Evolutionary conservation across 2,113 vertebrate species (phyloP), one percentile per base, ranked within the genome.

Genomic region (Hydrolagus affinis): DNA sequence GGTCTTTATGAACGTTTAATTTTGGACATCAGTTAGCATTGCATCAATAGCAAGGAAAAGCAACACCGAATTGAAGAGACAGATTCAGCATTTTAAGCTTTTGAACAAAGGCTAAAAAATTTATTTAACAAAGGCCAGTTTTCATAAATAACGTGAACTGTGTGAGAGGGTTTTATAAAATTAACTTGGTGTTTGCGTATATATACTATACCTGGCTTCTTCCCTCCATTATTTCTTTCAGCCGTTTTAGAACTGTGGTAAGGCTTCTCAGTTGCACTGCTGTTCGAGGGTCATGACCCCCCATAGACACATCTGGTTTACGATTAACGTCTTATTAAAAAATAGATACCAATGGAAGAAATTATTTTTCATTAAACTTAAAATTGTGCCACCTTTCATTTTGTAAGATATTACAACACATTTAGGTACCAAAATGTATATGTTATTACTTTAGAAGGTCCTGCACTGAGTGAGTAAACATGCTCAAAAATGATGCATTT

Each of bases 221-320:
- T 74, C 98, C 98, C 88, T 99, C 98, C 98, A 99, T 99, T 88
- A 99, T 99, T 89, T 99, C 98, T 90, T 99, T 99, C 85, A 99
- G 94, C 56, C 97, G 95, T 90, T 98, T 98, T 88, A 99, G 91
- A 62, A 96, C 98, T 0, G 98, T 99, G 88, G 92, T 95, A 87
- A 95, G 93, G 86, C 94, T 95, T 86, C 98, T 95, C 32, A 99
- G 93, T 85, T 99, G 98, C 87, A 99, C 98, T 3, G 98, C 98
- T 11, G 97, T 98, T 60, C 98, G 96, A 77, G 98, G 98, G 90
- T 99, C 98, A 90, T 99, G 97, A 87, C 93, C 94, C 87, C 95
- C 94, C 1, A 97, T 92, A 28, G 95, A 88, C 0, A 95, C 89
- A 19, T 98, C 97, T 0, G 94, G 93, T 88, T 99, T 99, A 88